Base-by-base conservation (phyloP, 2,888 invertebrate species). In the Fragum sueziense region DNA sequence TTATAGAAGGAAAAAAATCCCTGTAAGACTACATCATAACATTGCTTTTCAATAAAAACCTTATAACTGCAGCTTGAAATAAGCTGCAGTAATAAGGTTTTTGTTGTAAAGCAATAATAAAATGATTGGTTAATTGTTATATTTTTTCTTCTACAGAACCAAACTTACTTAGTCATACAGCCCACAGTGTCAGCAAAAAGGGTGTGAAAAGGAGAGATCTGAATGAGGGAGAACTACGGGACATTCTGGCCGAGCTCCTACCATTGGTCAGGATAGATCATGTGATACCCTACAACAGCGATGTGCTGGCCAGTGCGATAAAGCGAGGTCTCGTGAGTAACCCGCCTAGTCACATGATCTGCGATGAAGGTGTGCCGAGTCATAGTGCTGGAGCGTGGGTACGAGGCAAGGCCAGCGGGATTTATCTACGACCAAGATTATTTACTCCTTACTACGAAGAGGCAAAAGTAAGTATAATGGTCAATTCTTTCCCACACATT, bases 371-470 rank as follows among this genome's bases (percentile, higher is more conserved):
- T 11, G 80, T 73, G 4, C 76, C 80, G 2, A 76, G 82, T 17
- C 88, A 88, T 9, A 85, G 85, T 29, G 87, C 89, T 7, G 80
- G 85, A 2, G 90, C 91, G 4, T 93, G 93, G 93, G 88, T 93
- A n/a, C 88, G 93, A 34, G 86, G 89, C 20, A 92, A 91, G 74
- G 90, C 91, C 85, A 92, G 89, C 74, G 93, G 93, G 22, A 90
- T 93, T 77, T 94, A 91, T 87, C 96, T 97, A 7, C 95, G 97
- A 86, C 97, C 98, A 70, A 94, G 99, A 61, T 95, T 98, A 82
- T 99, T 98, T 94, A 96, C 97, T 95, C 98, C 98, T 52, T 98
- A 98, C 93, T 97, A 97, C 88, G 98, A 98, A 92, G 98, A 98
- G 94, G 95, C 97, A 17, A 98, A 98, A 95, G 96, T 96, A 88